A percentile compares a stretch with the other conserved stretches of the same genome.
Conservation (phyloP, 92 coral and sea anemone genomes). For the Epizoanthus scotinus region DNA sequence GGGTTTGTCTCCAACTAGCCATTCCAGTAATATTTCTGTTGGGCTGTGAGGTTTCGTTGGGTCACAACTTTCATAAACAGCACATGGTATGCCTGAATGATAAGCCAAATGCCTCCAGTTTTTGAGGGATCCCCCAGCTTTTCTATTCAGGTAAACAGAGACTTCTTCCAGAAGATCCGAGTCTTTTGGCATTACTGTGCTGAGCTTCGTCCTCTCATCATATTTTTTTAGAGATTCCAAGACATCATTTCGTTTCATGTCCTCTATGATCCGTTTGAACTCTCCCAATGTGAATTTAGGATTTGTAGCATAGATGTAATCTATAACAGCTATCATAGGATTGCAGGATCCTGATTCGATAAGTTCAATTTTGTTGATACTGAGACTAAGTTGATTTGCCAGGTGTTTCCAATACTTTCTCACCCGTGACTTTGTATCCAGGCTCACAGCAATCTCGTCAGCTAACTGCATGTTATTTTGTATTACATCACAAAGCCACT, state of each 20-base stretch:
- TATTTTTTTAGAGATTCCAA: neutral
- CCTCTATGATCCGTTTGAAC: neutral
- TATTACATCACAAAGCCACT: neutral
- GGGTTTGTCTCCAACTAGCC: conserved; percentile 1
- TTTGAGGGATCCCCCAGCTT: conserved; percentile 27
- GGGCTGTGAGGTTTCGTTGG: conserved; percentile 26
- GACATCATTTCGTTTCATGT: conserved; percentile 11
- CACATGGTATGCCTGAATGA: neutral
- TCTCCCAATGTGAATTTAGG: neutral
- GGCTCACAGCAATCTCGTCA: neutral
- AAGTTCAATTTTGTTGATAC: neutral
- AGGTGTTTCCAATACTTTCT: conserved; percentile 9
- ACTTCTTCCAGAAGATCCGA: conserved; percentile 29
- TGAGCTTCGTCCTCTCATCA: neutral
- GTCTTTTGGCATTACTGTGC: conserved; percentile 25
- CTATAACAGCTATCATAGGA: conserved; percentile 19
- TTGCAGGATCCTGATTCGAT: conserved; percentile 17
- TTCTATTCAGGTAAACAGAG: neutral
- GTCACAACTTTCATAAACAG: conserved; percentile 18
- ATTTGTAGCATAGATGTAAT: neutral
- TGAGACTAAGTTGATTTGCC: neutral
- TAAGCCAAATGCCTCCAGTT: conserved; percentile 36
- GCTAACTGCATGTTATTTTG: neutral
- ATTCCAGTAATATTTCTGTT: conserved; percentile 31
- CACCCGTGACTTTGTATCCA: neutral